A percentile compares a stretch with the other conserved stretches of the same genome.
Evolutionary conservation across 2,113 vertebrate species (phyloP).

Genomic region (Rutilus rutilus): DNA sequence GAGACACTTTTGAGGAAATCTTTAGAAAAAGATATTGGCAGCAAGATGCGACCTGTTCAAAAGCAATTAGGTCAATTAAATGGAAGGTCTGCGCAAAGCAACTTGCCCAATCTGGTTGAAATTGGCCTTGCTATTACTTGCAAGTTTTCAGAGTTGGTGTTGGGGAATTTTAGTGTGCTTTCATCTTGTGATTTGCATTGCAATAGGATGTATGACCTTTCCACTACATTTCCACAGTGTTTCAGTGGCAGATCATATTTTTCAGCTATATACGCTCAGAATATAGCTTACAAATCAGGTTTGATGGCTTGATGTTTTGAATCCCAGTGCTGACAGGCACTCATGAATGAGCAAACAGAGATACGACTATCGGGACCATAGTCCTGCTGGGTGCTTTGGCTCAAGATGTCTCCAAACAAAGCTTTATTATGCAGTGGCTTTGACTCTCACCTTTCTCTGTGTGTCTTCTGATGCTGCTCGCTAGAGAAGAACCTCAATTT

Average conservation of each 20-base stretch:
- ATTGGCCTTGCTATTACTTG: neutral
- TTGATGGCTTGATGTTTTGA: slow-evolving; percentile 15
- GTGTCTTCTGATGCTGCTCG: neutral
- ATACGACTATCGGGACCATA: neutral
- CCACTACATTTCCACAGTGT: neutral
- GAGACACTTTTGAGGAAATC: slow-evolving; percentile 9
- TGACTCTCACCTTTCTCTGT: slow-evolving; percentile 9
- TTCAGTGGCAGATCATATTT: neutral
- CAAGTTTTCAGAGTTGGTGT: neutral
- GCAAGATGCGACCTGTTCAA: neutral
- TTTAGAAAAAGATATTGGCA: slow-evolving; percentile 8
- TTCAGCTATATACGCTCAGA: neutral
- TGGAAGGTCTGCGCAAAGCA: neutral
- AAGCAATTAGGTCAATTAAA: slow-evolving; percentile 18
- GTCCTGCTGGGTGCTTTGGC: slow-evolving; percentile 2
- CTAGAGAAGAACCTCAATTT: neutral
- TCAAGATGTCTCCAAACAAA: neutral
- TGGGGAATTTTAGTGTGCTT: neutral
- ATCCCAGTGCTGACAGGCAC: neutral
- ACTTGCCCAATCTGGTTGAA: neutral
- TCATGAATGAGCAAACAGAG: neutral
- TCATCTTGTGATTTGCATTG: neutral
- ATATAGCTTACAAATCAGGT: neutral
- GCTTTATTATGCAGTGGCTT: neutral
- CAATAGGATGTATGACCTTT: neutral